Evolutionary conservation across 2,888 invertebrate species (phyloP), one percentile per base, ranked within the genome.

Genomic region (Holacanthella duospinosa): DNA sequence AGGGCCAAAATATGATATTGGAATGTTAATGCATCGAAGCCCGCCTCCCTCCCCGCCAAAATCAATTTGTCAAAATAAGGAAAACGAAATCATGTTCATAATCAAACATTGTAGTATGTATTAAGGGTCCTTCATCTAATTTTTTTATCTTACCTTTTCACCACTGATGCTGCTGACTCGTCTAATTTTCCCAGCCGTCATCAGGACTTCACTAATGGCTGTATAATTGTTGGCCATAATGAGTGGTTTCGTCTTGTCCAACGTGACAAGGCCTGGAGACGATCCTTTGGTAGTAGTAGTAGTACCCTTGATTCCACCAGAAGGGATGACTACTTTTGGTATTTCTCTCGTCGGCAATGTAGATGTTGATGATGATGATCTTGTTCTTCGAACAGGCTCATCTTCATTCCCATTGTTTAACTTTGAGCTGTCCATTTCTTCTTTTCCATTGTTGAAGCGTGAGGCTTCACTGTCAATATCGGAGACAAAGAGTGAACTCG

Each of bases 141-240:
- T 36, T 36, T 36, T 36, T 36, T 6, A 16, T 36, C 16, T 48
- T 48, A 48, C 48, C 48, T 48, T 48, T 48, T 9, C 21, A 21
- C 4, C 4, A 21, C 6, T 48, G 48, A 21, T 9, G 48, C 21
- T 48, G 4, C n/a, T 48, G 48, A 4, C 48, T 26, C 29, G 28
- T 55, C 43, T 60, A 27, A 53, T 43, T 62, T 56, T 64, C 24
- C 44, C 60, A 54, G 44, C 53, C 27, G 54, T 65, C 65, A 67
- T 67, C 68, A 70, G 64, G 62, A 65, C 65, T 65, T 70, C 67
- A 64, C 68, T 68, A 68, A 70, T 67, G 66, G 65, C 66, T 59
- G 67, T 63, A 61, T 70, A 70, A 67, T 70, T 64, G 56, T 63
- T 63, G 65, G 61, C 58, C 44, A 61, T 59, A 55, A 61, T 55